Evolutionary conservation across 1,140 invertebrate species (phyloP), one percentile per base, ranked within the genome.

Genomic region (Drosophila chauvacae): DNA sequence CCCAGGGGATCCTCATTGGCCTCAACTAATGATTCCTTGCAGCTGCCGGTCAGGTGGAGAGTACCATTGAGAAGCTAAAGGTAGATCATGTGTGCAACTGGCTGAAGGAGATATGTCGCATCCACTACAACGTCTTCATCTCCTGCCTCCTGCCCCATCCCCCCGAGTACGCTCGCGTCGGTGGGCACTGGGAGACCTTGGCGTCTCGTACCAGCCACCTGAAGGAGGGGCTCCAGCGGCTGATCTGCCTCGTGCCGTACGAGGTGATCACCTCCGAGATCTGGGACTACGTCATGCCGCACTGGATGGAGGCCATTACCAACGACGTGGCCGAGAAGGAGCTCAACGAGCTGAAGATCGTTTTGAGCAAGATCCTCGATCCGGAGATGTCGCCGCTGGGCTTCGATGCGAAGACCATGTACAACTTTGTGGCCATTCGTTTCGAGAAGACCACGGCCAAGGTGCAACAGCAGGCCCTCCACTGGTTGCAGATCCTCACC

Each of bases 231-330:
- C 93, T 98, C 26, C 97, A 97, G 90, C 93, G 98, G 56, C 94
- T 99, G 18, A 97, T 99, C 90, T 99, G 98, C 91, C 93, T 99
- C 37, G 98, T 99, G 23, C 98, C 99, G 0, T 99, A 99, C 93
- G 98, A 99, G 85, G 96, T 99, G 16, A 98, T 99, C 65, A 98
- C 97, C 2, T 95, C 97, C 59, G 97, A 99, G 87, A 97, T 99
- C 55, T 99, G 98, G 98, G 97, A 99, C 91, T 96, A 97, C 91
- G 97, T 99, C 13, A 99, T 99, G 97, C 98, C 98, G 0, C 96
- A 98, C 91, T 99, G 98, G 98, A 96, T 99, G 95, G 98, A 99
- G 94, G 97, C 98, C 1, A 98, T 99, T 76, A 97, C 97, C 33
- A 97, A 97, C 80, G 98, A 99, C 92, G 96, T 99, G 7, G 97